Conservation (phyloP, 2,797 vertebrate genomes). For the Microctenopoma lineatum region DNA sequence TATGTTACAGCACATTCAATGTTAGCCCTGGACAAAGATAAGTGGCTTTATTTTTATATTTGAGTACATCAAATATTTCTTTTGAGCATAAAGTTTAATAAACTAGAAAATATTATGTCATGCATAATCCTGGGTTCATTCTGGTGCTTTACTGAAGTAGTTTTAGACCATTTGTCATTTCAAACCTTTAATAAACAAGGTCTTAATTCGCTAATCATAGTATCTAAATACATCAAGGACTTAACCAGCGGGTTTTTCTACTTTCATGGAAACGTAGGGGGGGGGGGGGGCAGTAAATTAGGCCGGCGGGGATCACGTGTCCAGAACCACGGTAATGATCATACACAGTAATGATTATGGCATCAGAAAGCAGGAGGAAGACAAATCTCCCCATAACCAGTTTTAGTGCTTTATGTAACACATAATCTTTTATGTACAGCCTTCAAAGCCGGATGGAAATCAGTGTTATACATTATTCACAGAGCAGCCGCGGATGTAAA, state of each 20-base stretch:
- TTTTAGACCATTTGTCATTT: no score
- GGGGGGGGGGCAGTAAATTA: constrained; percentile 20
- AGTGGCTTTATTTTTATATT: no score
- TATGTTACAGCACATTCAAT: no score
- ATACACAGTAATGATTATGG: not conserved
- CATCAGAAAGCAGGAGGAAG: constrained; percentile 27
- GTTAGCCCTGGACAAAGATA: no score
- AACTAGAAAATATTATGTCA: no score
- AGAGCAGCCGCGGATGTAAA: constrained; percentile 48
- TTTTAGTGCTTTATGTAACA: constrained; percentile 45
- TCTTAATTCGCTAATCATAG: no score
- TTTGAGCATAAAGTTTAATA: no score
- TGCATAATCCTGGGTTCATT: no score
- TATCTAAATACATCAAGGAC: no score
- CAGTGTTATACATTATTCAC: constrained; percentile 57
- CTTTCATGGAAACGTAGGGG: constrained; percentile 4
- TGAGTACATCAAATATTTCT: no score
- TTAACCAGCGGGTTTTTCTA: not conserved
- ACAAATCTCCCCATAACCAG: constrained; percentile 20
- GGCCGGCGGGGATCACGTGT: constrained; percentile 18
- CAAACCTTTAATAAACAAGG: no score
- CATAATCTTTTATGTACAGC: constrained; percentile 48
- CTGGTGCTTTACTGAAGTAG: no score
- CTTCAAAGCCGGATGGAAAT: constrained; percentile 58
- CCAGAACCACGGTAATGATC: constrained; percentile 11